These are phyloP conservation scores for Astreopora myriophthalma DNA, from an alignment of 64 coral and sea anemone species.

Conservation along the genomic window DNA sequence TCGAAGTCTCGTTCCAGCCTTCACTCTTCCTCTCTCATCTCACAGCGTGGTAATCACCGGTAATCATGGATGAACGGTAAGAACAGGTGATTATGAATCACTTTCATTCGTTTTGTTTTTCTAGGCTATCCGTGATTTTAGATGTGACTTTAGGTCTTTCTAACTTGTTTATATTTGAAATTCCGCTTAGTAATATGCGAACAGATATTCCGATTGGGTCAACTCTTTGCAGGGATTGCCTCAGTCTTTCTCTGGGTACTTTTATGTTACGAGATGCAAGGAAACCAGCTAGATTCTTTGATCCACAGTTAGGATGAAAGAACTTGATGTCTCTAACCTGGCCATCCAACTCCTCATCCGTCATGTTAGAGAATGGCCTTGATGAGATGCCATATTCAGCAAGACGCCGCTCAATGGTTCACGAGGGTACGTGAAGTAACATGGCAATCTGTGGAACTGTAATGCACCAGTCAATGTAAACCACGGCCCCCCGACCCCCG, in stretches of 20 bases:
- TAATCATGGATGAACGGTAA: no score
- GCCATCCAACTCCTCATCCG: constrained; percentile 20
- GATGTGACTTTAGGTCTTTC: no score
- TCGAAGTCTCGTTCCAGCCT: no score
- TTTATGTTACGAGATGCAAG: constrained; percentile 20
- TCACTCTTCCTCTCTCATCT: no score
- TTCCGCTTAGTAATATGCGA: no score
- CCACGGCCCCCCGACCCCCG: no score
- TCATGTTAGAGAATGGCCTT: constrained; percentile 13
- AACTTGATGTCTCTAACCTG: constrained; percentile 25
- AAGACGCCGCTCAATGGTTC: constrained; percentile 36
- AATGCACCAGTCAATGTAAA: no score
- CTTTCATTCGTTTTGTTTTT: no score
- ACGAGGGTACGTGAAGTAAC: constrained; percentile 14
- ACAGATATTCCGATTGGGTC: constrained; percentile 24
- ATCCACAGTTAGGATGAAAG: constrained; percentile 23
- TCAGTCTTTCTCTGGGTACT: constrained; percentile 48
- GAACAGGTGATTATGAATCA: no score
- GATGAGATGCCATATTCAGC: constrained; percentile 21
- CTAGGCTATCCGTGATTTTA: no score
- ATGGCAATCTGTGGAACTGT: constrained; percentile 49
- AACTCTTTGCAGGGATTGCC: constrained; percentile 36
- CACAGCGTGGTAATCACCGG: no score
- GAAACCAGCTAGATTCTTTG: constrained; percentile 47
- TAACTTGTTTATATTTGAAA: no score